Conservation (phyloP, 2,888 invertebrate genomes). For the Coelopa pilipes region DNA sequence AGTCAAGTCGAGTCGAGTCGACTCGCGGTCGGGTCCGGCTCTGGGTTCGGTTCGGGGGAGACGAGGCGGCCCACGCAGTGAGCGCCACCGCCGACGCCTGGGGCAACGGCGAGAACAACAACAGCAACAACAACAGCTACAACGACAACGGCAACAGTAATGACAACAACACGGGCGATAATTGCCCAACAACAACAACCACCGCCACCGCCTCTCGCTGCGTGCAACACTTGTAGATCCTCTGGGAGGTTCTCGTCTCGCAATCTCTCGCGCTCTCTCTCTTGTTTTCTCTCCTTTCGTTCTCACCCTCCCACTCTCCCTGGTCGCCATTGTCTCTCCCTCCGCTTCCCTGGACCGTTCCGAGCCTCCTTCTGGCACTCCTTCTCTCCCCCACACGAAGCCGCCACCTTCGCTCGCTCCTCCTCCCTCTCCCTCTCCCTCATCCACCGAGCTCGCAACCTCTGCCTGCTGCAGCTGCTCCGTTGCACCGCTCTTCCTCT, state of each 20-base stretch:
- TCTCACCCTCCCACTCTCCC: background rate
- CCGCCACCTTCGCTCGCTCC: no score
- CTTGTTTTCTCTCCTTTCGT: background rate
- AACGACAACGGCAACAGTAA: background rate
- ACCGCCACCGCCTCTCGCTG: background rate
- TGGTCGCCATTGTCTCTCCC: background rate
- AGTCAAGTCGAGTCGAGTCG: no score
- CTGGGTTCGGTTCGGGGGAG: no score
- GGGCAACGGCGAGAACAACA: background rate
- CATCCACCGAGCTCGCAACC: no score
- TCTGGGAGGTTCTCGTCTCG: background rate
- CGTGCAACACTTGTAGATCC: constrained; percentile 9
- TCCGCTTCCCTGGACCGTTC: no score
- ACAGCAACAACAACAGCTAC: background rate
- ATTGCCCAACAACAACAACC: background rate
- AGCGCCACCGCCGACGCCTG: background rate
- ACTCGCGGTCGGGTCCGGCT: no score
- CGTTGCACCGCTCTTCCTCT: no score
- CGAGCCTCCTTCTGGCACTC: no score
- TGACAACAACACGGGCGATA: no score
- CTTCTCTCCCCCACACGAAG: no score
- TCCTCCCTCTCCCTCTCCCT: no score
- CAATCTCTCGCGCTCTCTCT: background rate
- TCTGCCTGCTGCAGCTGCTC: no score
- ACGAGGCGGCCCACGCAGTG: constrained; percentile 10